phyloP scores from a whole-genome alignment of 2,797 vertebrate species.

The Cuculus canorus region DNA sequence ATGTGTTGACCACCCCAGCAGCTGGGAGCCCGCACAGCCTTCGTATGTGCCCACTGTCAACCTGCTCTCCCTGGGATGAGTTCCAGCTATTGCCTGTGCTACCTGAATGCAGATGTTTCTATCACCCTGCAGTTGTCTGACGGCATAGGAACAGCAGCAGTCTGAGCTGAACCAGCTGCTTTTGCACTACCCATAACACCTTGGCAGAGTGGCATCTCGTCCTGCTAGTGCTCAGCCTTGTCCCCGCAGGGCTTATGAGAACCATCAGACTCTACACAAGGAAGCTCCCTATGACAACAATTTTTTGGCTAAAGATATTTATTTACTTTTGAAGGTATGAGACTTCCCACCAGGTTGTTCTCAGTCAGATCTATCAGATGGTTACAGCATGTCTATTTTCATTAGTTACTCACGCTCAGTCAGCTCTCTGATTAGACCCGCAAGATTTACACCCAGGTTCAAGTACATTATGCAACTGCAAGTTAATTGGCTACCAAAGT shows the following conservation, averaged over 20 bases:
- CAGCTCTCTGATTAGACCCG: not conserved
- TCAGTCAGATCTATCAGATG: not conserved
- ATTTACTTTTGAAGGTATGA: not conserved
- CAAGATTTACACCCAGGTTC: not conserved
- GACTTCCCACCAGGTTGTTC: not conserved
- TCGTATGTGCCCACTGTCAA: not conserved
- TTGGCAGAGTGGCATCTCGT: not conserved
- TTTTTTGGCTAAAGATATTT: not conserved
- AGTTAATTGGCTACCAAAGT: not conserved
- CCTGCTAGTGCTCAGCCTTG: not conserved
- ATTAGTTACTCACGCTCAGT: not conserved
- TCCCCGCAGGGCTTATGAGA: not conserved
- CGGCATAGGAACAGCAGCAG: not conserved
- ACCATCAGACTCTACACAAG: not conserved
- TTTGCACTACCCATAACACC: rapidly evolving
- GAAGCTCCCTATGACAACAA: not conserved
- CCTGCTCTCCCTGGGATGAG: not conserved
- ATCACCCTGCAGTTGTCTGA: not conserved
- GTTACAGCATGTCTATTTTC: not conserved
- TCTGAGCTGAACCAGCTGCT: not conserved
- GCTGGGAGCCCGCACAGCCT: not conserved
- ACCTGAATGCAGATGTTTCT: not conserved
- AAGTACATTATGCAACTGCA: not conserved
- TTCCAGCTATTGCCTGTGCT: not conserved
- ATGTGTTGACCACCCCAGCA: not conserved